phyloP scores from a whole-genome alignment of 2,888 invertebrate species.

The Xestoiulus laeticollis region DNA sequence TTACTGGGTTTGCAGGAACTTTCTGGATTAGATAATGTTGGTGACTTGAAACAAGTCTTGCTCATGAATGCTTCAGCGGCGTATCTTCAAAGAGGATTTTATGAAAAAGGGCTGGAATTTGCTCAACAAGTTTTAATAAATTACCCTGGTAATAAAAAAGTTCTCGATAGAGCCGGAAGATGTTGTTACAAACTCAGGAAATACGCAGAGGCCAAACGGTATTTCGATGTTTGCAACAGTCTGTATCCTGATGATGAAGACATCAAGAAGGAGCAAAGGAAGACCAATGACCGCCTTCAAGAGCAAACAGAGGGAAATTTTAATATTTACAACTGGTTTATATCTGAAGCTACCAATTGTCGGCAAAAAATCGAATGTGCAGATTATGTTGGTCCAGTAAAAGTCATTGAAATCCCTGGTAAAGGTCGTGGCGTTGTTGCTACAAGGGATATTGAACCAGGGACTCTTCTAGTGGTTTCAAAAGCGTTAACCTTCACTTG shows the following conservation, averaged over 20 bases:
- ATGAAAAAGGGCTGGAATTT: not conserved
- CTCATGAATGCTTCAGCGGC: not conserved
- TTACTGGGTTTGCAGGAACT: not conserved
- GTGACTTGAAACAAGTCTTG: not conserved
- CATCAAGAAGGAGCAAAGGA: not conserved
- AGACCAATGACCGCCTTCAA: not conserved
- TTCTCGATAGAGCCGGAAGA: not conserved
- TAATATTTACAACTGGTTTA: not conserved
- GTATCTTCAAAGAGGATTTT: not conserved
- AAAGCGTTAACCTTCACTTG: not conserved
- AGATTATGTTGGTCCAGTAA: constrained; percentile 30
- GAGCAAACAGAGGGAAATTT: not conserved
- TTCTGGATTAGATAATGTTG: not conserved
- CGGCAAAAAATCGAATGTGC: constrained; percentile 10
- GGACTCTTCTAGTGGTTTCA: not conserved
- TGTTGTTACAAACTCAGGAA: not conserved
- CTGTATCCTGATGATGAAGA: not conserved
- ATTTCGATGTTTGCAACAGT: not conserved
- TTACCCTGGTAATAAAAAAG: not conserved
- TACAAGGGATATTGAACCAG: constrained; percentile 18
- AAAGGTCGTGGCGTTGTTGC: constrained; percentile 31
- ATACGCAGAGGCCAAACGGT: not conserved
- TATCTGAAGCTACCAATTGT: not conserved
- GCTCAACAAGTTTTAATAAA: not conserved
- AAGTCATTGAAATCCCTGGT: not conserved